phyloP scores from a whole-genome alignment of 1,140 invertebrate genomes.

The Leptonema lineaticorne region DNA sequence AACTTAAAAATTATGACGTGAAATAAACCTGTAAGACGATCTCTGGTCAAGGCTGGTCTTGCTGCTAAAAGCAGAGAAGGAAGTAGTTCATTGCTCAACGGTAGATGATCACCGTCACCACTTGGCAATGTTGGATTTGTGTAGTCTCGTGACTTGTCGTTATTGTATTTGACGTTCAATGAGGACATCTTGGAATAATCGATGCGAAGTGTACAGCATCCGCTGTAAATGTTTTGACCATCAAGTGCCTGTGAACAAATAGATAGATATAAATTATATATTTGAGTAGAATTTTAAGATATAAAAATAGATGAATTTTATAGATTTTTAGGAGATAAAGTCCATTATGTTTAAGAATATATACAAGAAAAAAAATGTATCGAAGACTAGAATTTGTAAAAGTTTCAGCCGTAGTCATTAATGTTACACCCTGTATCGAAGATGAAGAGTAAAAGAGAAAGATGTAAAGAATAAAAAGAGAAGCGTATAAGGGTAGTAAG shows the following conservation, averaged over 20 bases:
- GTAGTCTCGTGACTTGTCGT: constrained; percentile 98
- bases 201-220: constrained; percentile 97
- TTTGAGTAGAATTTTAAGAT: not conserved
- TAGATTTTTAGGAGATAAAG: too few species aligned
- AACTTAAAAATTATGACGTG: too few species aligned
- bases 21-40: constrained; percentile 47
- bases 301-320: not conserved
- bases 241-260: constrained; percentile 75
- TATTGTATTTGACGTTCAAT: constrained; percentile 99
- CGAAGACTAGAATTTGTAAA: not conserved
- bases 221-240: constrained; percentile 99
- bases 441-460: not conserved
- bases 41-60: constrained; percentile 51
- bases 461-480: not conserved
- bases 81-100: constrained; percentile 68
- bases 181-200: constrained; percentile 98
- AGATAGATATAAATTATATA: not conserved
- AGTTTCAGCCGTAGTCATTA: constrained; percentile 8
- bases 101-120: constrained; percentile 75
- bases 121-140: constrained; percentile 96
- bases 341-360: not conserved
- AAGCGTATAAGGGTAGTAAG: not conserved
- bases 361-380: too few species aligned
- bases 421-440: not conserved
- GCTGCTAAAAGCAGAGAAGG: constrained; percentile 59